Percentiles rank a stretch among this genome's conserved stretches.
Evolutionary conservation across 92 coral and sea anemone genomes (phyloP).

Genomic region (Hydrozoanthus gracilis): DNA sequence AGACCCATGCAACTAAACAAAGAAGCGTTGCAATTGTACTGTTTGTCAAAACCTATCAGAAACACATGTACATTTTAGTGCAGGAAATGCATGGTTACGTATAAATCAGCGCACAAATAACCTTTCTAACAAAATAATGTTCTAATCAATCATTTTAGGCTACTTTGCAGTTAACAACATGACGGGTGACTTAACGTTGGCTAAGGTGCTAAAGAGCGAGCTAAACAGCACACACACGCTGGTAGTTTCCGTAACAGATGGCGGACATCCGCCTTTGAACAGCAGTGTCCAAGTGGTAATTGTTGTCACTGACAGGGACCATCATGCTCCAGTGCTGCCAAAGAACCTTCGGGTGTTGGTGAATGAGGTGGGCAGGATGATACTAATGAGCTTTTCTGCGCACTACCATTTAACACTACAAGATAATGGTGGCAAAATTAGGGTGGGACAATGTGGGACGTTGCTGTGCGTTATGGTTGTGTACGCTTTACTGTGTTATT

Average conservation of each 20-base stretch:
- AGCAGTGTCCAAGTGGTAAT: constrained; percentile 60
- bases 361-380: constrained; percentile 55
- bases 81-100: too few species aligned
- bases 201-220: neutral
- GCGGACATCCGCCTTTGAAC: constrained; percentile 62
- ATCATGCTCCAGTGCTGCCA: constrained; percentile 51
- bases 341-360: constrained; percentile 52
- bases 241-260: constrained; percentile 60
- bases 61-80: too few species aligned
- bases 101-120: too few species aligned
- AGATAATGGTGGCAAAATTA: neutral
- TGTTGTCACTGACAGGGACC: constrained; percentile 39
- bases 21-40: too few species aligned
- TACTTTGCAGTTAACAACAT: constrained; percentile 39
- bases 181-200: constrained; percentile 38
- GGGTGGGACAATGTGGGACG: too few species aligned
- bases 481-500: too few species aligned
- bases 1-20: too few species aligned
- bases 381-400: neutral
- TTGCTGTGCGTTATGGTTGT: too few species aligned
- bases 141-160: neutral
- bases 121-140: neutral
- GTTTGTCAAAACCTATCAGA: too few species aligned
- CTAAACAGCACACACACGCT: constrained; percentile 27
- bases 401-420: neutral